Evolutionary conservation across 1,140 invertebrate genomes (phyloP).

Genomic region (Drosophila nannoptera): DNA sequence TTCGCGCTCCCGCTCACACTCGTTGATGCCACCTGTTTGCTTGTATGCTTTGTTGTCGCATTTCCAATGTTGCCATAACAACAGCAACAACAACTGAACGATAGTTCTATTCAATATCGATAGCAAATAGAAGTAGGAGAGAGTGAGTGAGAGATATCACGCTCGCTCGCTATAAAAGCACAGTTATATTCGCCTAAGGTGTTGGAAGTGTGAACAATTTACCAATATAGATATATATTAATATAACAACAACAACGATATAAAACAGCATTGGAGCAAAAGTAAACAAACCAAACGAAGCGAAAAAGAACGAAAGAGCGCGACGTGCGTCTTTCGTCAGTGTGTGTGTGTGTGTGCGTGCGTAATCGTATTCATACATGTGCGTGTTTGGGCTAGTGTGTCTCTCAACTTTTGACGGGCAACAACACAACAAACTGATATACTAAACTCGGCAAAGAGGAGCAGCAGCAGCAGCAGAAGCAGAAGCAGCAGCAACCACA

Average conservation of each 20-base stretch:
- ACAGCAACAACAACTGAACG: constrained; percentile 39
- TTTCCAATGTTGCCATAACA: constrained; percentile 30
- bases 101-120: constrained; percentile 55
- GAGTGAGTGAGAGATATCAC: constrained; percentile 1
- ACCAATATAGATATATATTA: constrained; percentile 19
- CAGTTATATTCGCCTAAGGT: constrained; percentile 62
- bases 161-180: constrained; percentile 42
- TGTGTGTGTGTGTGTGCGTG: constrained; percentile 30
- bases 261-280: constrained; percentile 26
- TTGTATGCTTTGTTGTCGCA: constrained; percentile 37
- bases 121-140: constrained; percentile 47
- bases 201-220: constrained; percentile 56
- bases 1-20: constrained; percentile 29
- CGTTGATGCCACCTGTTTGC: constrained; percentile 60
- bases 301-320: constrained; percentile 34
- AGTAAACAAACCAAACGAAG: constrained; percentile 52
- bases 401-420: constrained; percentile 48
- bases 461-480: too few species aligned
- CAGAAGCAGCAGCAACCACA: too few species aligned
- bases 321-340: constrained; percentile 42
- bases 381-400: constrained; percentile 34
- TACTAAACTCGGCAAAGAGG: constrained; percentile 41
- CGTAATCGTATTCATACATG: constrained; percentile 34
- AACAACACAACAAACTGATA: constrained; percentile 49
- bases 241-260: constrained; percentile 8